A percentile compares a stretch with the other conserved stretches of the same genome.
phyloP scores from a whole-genome alignment of 2,888 invertebrate species.

The Geotrupes spiniger region DNA sequence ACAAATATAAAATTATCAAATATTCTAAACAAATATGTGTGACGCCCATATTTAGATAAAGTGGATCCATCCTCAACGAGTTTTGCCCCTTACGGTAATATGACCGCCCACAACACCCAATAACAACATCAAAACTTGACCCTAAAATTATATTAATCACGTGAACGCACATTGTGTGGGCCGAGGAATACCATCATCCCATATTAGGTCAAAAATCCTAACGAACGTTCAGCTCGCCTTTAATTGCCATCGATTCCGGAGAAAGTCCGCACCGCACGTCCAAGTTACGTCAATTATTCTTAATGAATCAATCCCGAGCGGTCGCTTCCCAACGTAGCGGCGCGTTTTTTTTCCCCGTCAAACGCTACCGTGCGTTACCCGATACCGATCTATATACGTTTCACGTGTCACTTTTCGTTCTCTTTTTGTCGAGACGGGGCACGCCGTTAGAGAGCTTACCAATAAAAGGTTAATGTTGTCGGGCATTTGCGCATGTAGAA shows the following conservation, averaged over 20 bases:
- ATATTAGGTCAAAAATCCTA: slow-evolving; percentile 1
- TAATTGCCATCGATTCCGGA: slow-evolving; percentile 2
- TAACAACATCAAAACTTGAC: too few species aligned
- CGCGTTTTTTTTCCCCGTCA: background rate
- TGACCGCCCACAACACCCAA: too few species aligned
- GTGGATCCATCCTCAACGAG: too few species aligned
- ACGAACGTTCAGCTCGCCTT: background rate
- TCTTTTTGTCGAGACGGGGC: too few species aligned
- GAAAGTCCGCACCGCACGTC: background rate
- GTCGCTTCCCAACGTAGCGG: background rate
- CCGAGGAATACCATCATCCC: background rate
- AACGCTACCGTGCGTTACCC: background rate
- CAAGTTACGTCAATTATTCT: background rate
- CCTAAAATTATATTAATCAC: background rate
- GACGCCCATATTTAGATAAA: too few species aligned
- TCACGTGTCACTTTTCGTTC: background rate
- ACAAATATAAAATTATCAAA: too few species aligned
- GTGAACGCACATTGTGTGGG: slow-evolving; percentile 4
- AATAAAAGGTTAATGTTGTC: background rate
- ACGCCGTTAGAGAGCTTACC: too few species aligned
- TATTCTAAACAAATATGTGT: too few species aligned
- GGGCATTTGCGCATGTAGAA: background rate
- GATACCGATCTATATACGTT: slow-evolving; percentile 1
- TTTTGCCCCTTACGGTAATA: too few species aligned
- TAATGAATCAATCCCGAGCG: background rate